These are phyloP conservation scores for Luperina testacea DNA, from an alignment of 2,888 invertebrate species.

Conservation along the genomic window DNA sequence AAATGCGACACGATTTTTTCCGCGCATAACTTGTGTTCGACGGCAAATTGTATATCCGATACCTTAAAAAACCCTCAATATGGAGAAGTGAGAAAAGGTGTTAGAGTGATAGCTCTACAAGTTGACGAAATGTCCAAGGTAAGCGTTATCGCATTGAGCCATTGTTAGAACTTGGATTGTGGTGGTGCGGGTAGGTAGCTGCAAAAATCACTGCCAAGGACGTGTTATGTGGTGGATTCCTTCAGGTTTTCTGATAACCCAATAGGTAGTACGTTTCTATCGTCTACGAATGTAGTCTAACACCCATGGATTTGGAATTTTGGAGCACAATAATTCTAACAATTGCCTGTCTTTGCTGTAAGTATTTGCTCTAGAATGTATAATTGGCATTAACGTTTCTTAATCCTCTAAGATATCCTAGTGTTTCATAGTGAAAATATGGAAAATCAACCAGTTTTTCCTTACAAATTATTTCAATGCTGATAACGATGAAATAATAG, in stretches of 20 bases:
- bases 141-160: constrained; percentile 71
- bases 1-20: constrained; percentile 80
- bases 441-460: constrained; percentile 4
- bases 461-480: not conserved
- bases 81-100: constrained; percentile 78
- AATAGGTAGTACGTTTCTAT: not conserved
- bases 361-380: not conserved
- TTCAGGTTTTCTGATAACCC: constrained; percentile 19
- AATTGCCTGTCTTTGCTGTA: not conserved
- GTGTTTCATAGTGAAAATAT: not conserved
- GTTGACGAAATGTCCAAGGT: constrained; percentile 87
- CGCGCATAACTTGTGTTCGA: constrained; percentile 76
- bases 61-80: constrained; percentile 57
- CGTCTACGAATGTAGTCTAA: not conserved
- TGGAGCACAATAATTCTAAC: not conserved
- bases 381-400: not conserved
- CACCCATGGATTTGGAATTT: not conserved
- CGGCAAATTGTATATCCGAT: constrained; percentile 62
- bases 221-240: constrained; percentile 41
- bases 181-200: constrained; percentile 78
- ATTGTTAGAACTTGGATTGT: constrained; percentile 64
- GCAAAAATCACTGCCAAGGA: constrained; percentile 77
- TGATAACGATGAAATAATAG: constrained; percentile 29
- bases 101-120: constrained; percentile 69
- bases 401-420: not conserved